Percentiles rank a stretch among this genome's conserved stretches.
These are phyloP conservation scores for Eustalomyia histrio DNA, from an alignment of 2,888 invertebrate species.

Conservation along the genomic window DNA sequence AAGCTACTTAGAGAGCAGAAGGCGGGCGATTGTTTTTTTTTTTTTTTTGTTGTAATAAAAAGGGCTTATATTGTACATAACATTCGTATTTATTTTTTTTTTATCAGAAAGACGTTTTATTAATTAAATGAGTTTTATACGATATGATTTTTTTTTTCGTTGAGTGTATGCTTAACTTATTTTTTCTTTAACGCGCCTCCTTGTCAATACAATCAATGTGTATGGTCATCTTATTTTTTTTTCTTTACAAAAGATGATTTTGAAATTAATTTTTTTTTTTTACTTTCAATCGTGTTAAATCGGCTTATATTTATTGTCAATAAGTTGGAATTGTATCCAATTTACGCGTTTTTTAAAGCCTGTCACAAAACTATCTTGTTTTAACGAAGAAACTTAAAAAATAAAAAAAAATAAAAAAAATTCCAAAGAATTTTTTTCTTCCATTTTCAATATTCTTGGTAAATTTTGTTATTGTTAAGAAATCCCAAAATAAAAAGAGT, in stretches of 20 bases:
- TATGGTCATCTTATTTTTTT: not conserved
- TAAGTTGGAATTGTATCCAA: slow-evolving; percentile 63
- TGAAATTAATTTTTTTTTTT: slow-evolving; percentile 30
- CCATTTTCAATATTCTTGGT: slow-evolving; percentile 40
- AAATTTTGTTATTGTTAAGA: slow-evolving; percentile 55
- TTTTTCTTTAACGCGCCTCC: slow-evolving; percentile 46
- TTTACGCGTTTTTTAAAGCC: slow-evolving; percentile 63
- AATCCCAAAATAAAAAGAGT: slow-evolving; percentile 30
- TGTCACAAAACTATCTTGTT: slow-evolving; percentile 59
- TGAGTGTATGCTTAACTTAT: slow-evolving; percentile 27
- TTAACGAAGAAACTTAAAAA: not conserved
- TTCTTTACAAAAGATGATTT: slow-evolving; percentile 26
- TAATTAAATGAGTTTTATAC: slow-evolving; percentile 60
- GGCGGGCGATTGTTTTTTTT: slow-evolving; percentile 33
- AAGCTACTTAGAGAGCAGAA: slow-evolving; percentile 58
- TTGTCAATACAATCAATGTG: slow-evolving; percentile 40
- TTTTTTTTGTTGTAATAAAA: slow-evolving; percentile 37
- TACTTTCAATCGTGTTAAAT: slow-evolving; percentile 31
- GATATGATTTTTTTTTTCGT: slow-evolving; percentile 36
- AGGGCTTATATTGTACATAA: slow-evolving; percentile 34
- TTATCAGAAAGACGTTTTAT: slow-evolving; percentile 52
- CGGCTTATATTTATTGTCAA: slow-evolving; percentile 66
- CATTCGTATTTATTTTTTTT: too few species aligned
- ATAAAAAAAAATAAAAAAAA: slow-evolving; percentile 15
- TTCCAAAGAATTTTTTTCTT: slow-evolving; percentile 25